Base-by-base conservation (phyloP, 2,888 invertebrate species). In the Nomada flava region DNA sequence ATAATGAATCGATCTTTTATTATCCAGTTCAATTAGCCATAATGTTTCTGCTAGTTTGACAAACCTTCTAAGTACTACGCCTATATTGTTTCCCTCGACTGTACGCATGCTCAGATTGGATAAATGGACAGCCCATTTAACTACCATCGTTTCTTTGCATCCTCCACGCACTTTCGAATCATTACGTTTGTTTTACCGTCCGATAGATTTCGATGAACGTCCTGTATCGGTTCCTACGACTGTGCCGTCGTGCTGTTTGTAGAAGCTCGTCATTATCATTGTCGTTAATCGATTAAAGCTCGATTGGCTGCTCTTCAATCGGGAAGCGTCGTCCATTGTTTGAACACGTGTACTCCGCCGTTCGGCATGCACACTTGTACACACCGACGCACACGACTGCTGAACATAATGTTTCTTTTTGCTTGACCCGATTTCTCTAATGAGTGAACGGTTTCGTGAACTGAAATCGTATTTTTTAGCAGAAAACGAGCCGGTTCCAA, bases 271-370 rank as follows among this genome's bases (percentile, higher is more conserved):
- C 74, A 74, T 82, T 79, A 82, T 82, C 59, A 52, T 47, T 47
- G 10, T 63, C 68, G 80, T 79, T 73, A 73, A 81, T 74, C 81
- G 80, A 71, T 80, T 55, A 69, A 63, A 65, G 65, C 74, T 73
- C 74, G 70, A 82, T 82, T 80, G 65, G 70, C 60, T 11, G 50
- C 70, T 47, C 70, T 75, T 82, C 74, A 67, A 80, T 82, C 42
- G 82, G 55, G 68, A 74, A 70, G 67, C 75, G 20, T 42, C 47
- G 10, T 20, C 57, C 80, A 63, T 80, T 82, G 80, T 75, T 80
- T 42, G 70, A 10, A 23, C 69, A 75, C 81, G 81, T 75, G 82
- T 79, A 67, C 29, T 29, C 29, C 53, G 11, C 15, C 47, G 62
- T 67, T 64, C 18, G 64, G 23, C 23, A 29, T 64, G 23, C 50